Evolutionary conservation across 2,113 vertebrate genomes (phyloP), one percentile per base, ranked within the genome.

Genomic region (Xyliphius kryptos): DNA sequence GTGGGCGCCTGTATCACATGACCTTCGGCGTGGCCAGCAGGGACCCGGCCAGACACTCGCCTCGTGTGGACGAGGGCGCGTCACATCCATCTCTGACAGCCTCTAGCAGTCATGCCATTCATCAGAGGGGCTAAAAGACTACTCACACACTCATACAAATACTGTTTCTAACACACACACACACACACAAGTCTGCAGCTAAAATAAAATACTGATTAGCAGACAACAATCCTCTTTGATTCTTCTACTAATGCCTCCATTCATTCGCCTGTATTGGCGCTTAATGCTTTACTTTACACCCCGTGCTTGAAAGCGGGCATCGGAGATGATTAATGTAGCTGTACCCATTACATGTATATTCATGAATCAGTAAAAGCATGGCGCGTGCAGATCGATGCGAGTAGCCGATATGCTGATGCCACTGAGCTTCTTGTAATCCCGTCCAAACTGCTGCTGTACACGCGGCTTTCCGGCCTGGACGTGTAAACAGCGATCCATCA

Each of bases 31-130:
- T 17, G 67, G 76, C 79, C 81, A 69, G 77, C 54, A 10, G 75
- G 78, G 79, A 72, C 71, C 75, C 62, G 36, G 55, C 63, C 77
- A 69, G 66, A 83, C 78, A 70, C 78, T 76, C 68, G 72, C 68
- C 72, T 74, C 56, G 64, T 46, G 64, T 76, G 77, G 78, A 76
- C 73, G 78, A 73, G 58, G 44, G 65, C 13, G 47, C 2, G 62
- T 82, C 80, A 72, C 82, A 86, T 89, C 80, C 75, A 77, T 92
- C 87, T 87, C 68, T 87, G 87, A 86, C 87, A 82, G 26, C 14
- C 54, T 46, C 46, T 4, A 49, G 70, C 69, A 53, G 2, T 15
- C 43, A 49, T 61, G 66, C 72, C 62, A 80, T 82, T 75, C 79
- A 80, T 83, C 83, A 83, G 38, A 16, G 21, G 48, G 41, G 49